These are phyloP conservation scores for Mamestra configurata DNA, from an alignment of 1,140 invertebrate species.

Conservation along the genomic window DNA sequence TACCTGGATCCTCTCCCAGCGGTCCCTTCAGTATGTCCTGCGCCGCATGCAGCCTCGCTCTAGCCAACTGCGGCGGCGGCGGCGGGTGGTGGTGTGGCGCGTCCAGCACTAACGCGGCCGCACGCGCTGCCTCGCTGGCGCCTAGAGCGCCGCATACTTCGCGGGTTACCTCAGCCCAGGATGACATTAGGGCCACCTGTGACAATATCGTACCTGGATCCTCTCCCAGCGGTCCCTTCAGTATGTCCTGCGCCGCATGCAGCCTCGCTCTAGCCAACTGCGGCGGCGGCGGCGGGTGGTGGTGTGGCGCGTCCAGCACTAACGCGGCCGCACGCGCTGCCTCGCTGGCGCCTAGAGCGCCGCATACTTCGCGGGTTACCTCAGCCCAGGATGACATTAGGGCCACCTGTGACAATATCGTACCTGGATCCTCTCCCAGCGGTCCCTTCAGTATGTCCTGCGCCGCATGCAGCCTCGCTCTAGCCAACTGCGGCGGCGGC, in stretches of 20 bases:
- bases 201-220: constrained; percentile 66
- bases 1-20: constrained; percentile 76
- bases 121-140: constrained; percentile 80
- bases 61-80: constrained; percentile 76
- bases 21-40: constrained; percentile 79
- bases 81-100: constrained; percentile 75
- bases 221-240: constrained; percentile 75
- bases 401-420: too few relatives aligned
- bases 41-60: constrained; percentile 77
- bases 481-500: constrained; percentile 76
- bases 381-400: constrained; percentile 89
- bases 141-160: constrained; percentile 82
- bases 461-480: constrained; percentile 78
- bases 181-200: constrained; percentile 90
- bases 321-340: constrained; percentile 79
- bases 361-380: constrained; percentile 80
- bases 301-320: constrained; percentile 80
- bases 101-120: constrained; percentile 79
- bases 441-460: constrained; percentile 79
- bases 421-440: constrained; percentile 75
- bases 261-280: constrained; percentile 78
- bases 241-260: constrained; percentile 77
- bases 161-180: constrained; percentile 87
- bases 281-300: constrained; percentile 74
- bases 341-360: constrained; percentile 81